Base-by-base conservation (phyloP, 2,113 vertebrate genomes). In the Harpagus bidentatus region DNA sequence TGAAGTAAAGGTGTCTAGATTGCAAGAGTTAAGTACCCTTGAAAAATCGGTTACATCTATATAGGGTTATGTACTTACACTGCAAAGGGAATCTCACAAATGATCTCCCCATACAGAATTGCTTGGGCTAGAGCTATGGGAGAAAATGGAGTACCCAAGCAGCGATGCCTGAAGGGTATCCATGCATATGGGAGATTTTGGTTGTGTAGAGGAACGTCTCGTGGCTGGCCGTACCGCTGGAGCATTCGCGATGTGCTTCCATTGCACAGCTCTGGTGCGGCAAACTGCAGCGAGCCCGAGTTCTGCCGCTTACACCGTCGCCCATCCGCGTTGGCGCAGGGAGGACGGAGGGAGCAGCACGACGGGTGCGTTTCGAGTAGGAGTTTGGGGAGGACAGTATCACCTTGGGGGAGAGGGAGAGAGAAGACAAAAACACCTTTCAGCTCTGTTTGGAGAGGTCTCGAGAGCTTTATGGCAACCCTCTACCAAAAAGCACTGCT, bases 171-270 rank as follows among this genome's bases (percentile, higher is more conserved):
- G 84, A 13, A 40, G 58, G 76, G 15, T 52, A 4, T 8, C 36
- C 34, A 4, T 5, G 40, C 7, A 0, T 16, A 3, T 0, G 3
- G 77, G 32, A 59, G 40, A 23, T 18, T 38, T 22, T 36, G 53
- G 58, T 18, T 0, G 1, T 9, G 28, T 6, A 8, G 25, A 26
- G 38, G 29, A 20, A 14, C 4, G 12, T 16, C 21, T 50, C 2
- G 4, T 28, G 48, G 42, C 61, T 16, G 61, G 22, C 67, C 15
- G 8, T 15, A 4, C 7, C 3, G 3, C 42, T 5, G 36, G 61
- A 63, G 36, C 25, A 4, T 18, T 9, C 2, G 6, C 4, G 36
- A 8, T 29, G 38, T 28, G 38, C n/a, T 40, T 36, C 53, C 31
- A 5, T 10, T 6, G 42, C 76, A 13, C 36, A 40, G 76, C 42